phyloP scores from a whole-genome alignment of 2,797 vertebrate genomes.

The Gymnothorax javanicus region DNA sequence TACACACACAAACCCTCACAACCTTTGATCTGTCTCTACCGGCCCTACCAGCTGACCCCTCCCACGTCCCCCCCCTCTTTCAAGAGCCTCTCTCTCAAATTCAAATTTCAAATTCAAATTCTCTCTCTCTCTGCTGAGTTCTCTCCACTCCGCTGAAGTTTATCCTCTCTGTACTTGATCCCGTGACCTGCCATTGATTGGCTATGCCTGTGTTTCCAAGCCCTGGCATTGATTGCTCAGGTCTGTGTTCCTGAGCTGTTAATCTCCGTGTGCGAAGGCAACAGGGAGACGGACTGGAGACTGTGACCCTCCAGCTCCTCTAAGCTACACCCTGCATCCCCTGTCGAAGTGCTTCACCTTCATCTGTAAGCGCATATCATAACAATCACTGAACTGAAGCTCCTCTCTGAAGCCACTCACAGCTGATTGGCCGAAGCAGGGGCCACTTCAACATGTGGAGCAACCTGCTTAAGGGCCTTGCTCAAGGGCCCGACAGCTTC shows the following conservation, averaged over 20 bases:
- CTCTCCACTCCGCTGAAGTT: background rate
- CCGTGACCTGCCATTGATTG: conserved; percentile 7
- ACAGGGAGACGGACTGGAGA: too few relatives aligned
- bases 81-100: background rate
- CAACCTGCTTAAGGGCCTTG: too few relatives aligned
- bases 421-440: too few relatives aligned
- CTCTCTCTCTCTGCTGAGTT: background rate
- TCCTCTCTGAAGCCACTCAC: too few relatives aligned
- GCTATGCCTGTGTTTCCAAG: background rate
- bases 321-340: background rate
- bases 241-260: background rate
- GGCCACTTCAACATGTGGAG: too few relatives aligned
- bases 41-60: background rate
- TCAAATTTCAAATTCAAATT: too few relatives aligned
- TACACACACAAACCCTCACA: too few relatives aligned
- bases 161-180: background rate
- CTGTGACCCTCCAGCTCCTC: background rate
- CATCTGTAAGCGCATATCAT: background rate
- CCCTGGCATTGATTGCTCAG: background rate
- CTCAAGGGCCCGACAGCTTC: too few relatives aligned
- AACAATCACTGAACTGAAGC: too few relatives aligned
- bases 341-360: background rate
- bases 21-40: too few relatives aligned
- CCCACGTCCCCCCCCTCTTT: background rate
- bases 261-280: background rate